Conservation (phyloP, 2,888 invertebrate species). For the Serripes groenlandicus region DNA sequence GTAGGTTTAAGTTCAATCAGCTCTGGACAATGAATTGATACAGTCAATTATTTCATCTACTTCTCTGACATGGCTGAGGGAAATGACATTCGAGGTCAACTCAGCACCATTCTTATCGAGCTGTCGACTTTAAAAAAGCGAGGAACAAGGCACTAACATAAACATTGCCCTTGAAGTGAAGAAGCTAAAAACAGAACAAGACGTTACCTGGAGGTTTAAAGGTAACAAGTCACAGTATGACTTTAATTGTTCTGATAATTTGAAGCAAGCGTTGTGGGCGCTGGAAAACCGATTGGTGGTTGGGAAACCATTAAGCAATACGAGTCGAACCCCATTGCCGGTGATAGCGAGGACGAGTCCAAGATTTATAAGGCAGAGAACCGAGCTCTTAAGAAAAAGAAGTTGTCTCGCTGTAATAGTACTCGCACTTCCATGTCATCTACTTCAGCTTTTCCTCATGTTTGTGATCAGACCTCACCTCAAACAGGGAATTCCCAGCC, state of each 20-base stretch:
- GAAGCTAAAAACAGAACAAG: not conserved
- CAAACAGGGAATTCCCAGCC: not conserved
- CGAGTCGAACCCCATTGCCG: no score
- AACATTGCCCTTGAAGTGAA: slow-evolving; percentile 9
- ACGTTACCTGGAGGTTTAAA: slow-evolving; percentile 12
- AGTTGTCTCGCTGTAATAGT: no score
- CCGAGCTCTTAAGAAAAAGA: no score
- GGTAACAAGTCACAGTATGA: slow-evolving; percentile 17
- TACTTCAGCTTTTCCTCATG: no score
- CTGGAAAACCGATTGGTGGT: no score
- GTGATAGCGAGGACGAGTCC: no score
- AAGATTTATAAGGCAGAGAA: no score
- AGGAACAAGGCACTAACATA: slow-evolving; percentile 16
- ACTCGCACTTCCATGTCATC: no score
- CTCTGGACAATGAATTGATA: slow-evolving; percentile 8
- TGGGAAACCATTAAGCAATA: no score
- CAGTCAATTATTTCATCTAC: not conserved
- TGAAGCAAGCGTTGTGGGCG: slow-evolving; percentile 14
- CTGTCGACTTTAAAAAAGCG: slow-evolving; percentile 1
- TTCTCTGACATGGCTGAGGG: not conserved
- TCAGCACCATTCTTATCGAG: not conserved
- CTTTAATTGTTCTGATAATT: slow-evolving; percentile 9
- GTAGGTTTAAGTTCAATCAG: no score
- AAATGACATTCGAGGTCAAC: not conserved
- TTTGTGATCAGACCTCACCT: not conserved